These are phyloP conservation scores for Belgica antarctica DNA, from an alignment of 2,888 invertebrate species.

Conservation along the genomic window DNA sequence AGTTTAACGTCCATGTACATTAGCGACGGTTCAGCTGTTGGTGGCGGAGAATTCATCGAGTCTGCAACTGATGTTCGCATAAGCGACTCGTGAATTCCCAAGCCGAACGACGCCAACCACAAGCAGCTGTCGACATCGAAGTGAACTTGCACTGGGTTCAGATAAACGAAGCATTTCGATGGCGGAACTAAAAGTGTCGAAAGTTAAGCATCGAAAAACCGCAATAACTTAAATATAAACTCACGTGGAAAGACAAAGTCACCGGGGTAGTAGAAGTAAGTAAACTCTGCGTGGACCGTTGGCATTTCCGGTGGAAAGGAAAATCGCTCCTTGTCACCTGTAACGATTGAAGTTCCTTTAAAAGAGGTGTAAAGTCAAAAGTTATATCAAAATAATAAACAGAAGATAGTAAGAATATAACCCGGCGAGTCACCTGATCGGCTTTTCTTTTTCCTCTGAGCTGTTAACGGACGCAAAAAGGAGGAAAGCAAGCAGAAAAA, in stretches of 20 bases:
- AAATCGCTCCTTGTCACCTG: constrained; percentile 73
- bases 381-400: constrained; percentile 37
- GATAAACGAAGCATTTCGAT: constrained; percentile 84
- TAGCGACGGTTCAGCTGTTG: constrained; percentile 51
- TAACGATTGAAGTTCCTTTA: constrained; percentile 48
- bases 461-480: constrained; percentile 48
- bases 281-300: constrained; percentile 92
- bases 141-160: constrained; percentile 85
- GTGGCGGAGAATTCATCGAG: constrained; percentile 46
- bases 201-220: constrained; percentile 8
- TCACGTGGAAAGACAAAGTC: constrained; percentile 84
- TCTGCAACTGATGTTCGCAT: constrained; percentile 56
- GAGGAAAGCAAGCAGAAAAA: constrained; percentile 6
- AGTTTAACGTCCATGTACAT: constrained; percentile 80
- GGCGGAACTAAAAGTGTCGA: constrained; percentile 76
- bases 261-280: constrained; percentile 93
- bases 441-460: constrained; percentile 60
- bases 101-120: constrained; percentile 91
- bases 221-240: constrained; percentile 49
- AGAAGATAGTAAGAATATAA: constrained; percentile 44
- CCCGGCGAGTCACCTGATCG: constrained; percentile 55
- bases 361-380: neutral
- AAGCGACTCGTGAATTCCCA: constrained; percentile 79
- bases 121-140: constrained; percentile 85
- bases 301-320: constrained; percentile 87